Evolutionary conservation across 2,888 invertebrate species (phyloP).

Genomic region (Macrophya annulata): DNA sequence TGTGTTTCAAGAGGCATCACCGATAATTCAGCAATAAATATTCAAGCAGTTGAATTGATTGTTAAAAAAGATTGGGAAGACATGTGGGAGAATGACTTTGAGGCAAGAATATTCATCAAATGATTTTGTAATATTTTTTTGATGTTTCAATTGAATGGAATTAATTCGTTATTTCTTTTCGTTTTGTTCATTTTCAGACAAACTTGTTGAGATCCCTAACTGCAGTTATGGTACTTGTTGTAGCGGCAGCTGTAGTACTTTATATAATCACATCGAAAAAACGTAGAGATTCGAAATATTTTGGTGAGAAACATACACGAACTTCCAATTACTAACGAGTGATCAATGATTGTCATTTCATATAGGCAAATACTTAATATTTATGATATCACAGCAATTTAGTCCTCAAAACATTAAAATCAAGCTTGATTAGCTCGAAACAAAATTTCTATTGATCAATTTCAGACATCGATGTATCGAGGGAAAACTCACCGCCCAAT

Average conservation of each 20-base stretch:
- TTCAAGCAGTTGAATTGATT: conserved; percentile 83
- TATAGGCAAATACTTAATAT: not conserved
- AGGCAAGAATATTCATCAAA: conserved; percentile 68
- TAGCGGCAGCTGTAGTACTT: conserved; percentile 71
- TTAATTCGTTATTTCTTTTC: not conserved
- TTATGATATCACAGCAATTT: conserved; percentile 36
- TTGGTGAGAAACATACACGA: conserved; percentile 67
- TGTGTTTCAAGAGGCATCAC: conserved; percentile 84
- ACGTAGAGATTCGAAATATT: conserved; percentile 70
- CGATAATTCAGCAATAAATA: conserved; percentile 80
- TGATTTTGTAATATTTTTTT: not conserved
- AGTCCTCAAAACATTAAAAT: not conserved
- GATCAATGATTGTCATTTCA: conserved; percentile 37
- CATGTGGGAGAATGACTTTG: conserved; percentile 75
- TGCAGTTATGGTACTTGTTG: conserved; percentile 72
- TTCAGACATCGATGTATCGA: conserved; percentile 75
- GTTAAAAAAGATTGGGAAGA: conserved; percentile 81
- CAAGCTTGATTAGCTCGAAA: conserved; percentile 28
- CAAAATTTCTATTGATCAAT: conserved; percentile 14
- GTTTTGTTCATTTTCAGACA: conserved; percentile 67
- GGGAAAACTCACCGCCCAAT: conserved; percentile 74
- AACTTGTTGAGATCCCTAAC: conserved; percentile 74
- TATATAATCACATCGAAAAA: conserved; percentile 69
- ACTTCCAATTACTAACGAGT: not conserved
- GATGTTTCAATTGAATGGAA: not conserved